phyloP scores from a whole-genome alignment of 2,888 invertebrate genomes.

The Zootermopsis nevadensis region DNA sequence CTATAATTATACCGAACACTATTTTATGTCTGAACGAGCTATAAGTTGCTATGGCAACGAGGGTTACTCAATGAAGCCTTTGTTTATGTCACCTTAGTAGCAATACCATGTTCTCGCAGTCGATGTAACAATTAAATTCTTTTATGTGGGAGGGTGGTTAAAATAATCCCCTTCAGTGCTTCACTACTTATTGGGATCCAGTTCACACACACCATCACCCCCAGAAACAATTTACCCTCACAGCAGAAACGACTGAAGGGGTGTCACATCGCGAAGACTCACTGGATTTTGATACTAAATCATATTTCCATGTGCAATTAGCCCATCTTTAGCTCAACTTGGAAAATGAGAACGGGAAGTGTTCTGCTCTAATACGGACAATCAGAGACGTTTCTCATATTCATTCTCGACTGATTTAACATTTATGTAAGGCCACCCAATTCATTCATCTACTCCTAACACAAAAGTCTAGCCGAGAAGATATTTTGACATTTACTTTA shows the following conservation, averaged over 20 bases:
- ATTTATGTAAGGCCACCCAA: too few relatives aligned
- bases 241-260: background rate
- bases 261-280: too few relatives aligned
- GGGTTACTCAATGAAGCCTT: background rate
- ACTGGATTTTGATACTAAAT: too few relatives aligned
- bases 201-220: background rate
- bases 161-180: background rate
- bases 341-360: too few relatives aligned
- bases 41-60: background rate
- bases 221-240: background rate
- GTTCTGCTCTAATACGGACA: too few relatives aligned
- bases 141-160: background rate
- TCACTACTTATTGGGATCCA: background rate
- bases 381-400: too few relatives aligned
- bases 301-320: too few relatives aligned
- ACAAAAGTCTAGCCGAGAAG: too few relatives aligned
- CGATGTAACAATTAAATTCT: background rate
- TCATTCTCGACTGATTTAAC: too few relatives aligned
- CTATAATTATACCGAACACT: background rate
- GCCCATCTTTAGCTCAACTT: too few relatives aligned
- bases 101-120: background rate
- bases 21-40: background rate
- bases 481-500: too few relatives aligned
- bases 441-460: too few relatives aligned
- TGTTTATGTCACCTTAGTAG: background rate